Evolutionary conservation across 1,140 invertebrate genomes (phyloP).

Genomic region (Drosophila kohkoa): DNA sequence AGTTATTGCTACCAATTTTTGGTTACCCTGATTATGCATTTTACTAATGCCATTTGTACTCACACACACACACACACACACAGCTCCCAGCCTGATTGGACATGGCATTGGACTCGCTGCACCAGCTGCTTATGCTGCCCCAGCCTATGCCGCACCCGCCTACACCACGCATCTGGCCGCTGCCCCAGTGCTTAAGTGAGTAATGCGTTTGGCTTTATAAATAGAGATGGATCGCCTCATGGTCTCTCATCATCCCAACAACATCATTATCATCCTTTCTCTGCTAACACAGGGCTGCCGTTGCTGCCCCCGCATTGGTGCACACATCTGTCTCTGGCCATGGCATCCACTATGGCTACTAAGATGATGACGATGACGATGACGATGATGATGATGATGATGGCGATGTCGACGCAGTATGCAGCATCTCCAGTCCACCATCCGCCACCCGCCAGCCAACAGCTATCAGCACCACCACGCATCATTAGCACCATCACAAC

Average conservation of each 20-base stretch:
- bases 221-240: constrained; percentile 40
- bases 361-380: constrained; percentile 38
- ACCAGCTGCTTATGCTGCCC: constrained; percentile 67
- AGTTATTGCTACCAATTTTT: background rate
- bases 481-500: constrained; percentile 6
- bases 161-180: constrained; percentile 76
- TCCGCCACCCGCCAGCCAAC: constrained; percentile 1
- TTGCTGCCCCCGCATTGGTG: constrained; percentile 80
- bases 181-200: constrained; percentile 77
- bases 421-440: constrained; percentile 1
- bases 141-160: constrained; percentile 66
- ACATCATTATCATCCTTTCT: background rate
- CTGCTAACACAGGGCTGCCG: constrained; percentile 64
- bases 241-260: constrained; percentile 4
- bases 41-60: constrained; percentile 35
- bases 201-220: constrained; percentile 57
- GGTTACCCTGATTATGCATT: constrained; percentile 9
- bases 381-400: background rate
- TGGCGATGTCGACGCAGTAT: background rate
- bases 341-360: constrained; percentile 85
- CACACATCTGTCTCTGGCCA: constrained; percentile 85
- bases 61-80: background rate
- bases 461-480: constrained; percentile 11
- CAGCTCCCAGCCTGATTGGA: constrained; percentile 72
- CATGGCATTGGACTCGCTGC: constrained; percentile 72